Percentiles rank a stretch among this genome's conserved stretches.
phyloP scores from a whole-genome alignment of 92 coral and sea anemone species.

The Phenganax stokvisi region DNA sequence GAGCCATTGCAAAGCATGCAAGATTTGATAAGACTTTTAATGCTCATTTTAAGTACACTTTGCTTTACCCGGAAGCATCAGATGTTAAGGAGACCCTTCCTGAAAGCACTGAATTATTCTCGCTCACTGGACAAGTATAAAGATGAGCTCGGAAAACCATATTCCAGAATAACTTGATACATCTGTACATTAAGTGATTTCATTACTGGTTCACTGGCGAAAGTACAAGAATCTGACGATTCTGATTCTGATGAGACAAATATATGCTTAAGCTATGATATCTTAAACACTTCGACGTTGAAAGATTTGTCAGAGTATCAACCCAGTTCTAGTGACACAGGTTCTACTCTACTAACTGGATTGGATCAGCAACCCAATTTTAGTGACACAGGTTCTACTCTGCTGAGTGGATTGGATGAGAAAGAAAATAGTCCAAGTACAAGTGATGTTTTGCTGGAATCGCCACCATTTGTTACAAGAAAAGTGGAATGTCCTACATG shows the following conservation, averaged over 20 bases:
- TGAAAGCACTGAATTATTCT: constrained; percentile 14
- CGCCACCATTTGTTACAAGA: background rate
- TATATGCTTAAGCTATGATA: background rate
- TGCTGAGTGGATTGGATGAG: no score
- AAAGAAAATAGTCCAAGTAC: no score
- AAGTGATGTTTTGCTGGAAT: no score
- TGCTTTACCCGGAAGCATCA: constrained; percentile 26
- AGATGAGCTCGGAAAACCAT: constrained; percentile 35
- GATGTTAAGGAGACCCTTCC: constrained; percentile 32
- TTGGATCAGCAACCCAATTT: no score
- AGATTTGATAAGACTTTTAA: constrained; percentile 9
- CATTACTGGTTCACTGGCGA: constrained; percentile 18
- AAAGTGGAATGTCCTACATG: background rate
- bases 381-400: no score
- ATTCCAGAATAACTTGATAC: constrained; percentile 36
- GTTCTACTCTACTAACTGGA: no score
- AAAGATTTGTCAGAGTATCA: no score
- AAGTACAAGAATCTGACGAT: constrained; percentile 19
- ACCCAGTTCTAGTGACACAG: no score
- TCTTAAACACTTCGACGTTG: no score
- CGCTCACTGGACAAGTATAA: constrained; percentile 31
- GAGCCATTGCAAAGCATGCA: constrained; percentile 15
- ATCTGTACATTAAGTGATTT: constrained; percentile 21
- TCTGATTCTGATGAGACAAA: constrained; percentile 38
- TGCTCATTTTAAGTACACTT: background rate